phyloP scores from a whole-genome alignment of 2,797 vertebrate species.

The Gorsachius magnificus region DNA sequence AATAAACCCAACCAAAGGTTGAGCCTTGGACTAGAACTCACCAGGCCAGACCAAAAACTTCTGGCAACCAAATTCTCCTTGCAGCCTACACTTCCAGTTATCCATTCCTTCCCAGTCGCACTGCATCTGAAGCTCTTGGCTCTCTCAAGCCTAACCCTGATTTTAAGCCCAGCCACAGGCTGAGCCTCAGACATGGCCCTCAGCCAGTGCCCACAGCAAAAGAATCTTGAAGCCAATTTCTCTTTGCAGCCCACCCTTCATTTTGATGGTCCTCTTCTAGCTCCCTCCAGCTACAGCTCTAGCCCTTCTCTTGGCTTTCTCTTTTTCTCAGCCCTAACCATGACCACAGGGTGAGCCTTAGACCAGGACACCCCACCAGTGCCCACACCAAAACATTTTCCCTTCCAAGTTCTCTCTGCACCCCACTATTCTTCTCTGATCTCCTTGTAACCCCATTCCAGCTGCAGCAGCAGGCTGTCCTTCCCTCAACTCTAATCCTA shows the following conservation, averaged over 20 bases:
- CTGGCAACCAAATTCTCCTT: not conserved
- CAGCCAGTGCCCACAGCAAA: not conserved
- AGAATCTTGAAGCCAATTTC: not conserved
- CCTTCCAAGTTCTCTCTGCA: not conserved
- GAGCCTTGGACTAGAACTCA: not conserved
- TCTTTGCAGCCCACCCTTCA: not conserved
- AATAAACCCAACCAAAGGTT: not conserved
- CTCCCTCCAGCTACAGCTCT: not conserved
- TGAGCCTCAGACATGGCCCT: not conserved
- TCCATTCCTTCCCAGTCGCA: not conserved
- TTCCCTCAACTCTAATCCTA: not conserved
- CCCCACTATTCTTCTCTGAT: not conserved
- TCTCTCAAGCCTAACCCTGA: not conserved
- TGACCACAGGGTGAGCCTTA: not conserved
- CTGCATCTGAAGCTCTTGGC: not conserved
- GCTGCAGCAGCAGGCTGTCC: not conserved
- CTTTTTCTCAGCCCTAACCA: not conserved
- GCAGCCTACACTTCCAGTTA: not conserved
- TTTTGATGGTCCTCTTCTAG: not conserved
- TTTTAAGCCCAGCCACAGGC: not conserved
- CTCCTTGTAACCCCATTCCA: not conserved
- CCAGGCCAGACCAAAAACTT: not conserved
- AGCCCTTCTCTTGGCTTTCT: not conserved
- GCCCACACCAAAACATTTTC: not conserved
- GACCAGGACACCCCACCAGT: not conserved